Percentiles rank a stretch among this genome's conserved stretches.
phyloP scores from a whole-genome alignment of 2,888 invertebrate genomes.

The Strigamia crassipes region DNA sequence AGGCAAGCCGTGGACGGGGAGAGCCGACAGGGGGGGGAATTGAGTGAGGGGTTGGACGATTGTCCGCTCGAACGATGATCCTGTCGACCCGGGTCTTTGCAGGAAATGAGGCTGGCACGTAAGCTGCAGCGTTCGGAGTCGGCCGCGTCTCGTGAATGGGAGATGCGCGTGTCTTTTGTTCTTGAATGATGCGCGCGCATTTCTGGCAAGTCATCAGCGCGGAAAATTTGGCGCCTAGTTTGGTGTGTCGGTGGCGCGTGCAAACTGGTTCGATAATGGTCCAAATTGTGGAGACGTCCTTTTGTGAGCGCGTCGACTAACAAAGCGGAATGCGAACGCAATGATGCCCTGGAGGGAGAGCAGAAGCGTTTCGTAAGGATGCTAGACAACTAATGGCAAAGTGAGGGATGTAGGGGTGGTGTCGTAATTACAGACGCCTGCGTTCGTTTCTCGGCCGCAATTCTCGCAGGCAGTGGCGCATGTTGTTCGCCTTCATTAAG shows the following conservation, averaged over 20 bases:
- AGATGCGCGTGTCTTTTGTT: constrained; percentile 38
- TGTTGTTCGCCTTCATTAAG: constrained; percentile 40
- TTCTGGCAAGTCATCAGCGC: constrained; percentile 40
- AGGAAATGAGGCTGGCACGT: constrained; percentile 37
- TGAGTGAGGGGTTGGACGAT: constrained; percentile 1
- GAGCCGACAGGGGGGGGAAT: not conserved
- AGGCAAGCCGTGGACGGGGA: not conserved
- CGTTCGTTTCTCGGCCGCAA: constrained; percentile 38
- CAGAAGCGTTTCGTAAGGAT: constrained; percentile 37
- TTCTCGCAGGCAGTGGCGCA: constrained; percentile 42
- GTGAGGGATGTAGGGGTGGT: constrained; percentile 30
- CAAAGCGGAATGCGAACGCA: constrained; percentile 40
- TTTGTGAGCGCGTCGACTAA: constrained; percentile 42
- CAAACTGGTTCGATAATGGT: constrained; percentile 42
- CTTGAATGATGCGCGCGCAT: constrained; percentile 39
- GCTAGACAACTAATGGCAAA: constrained; percentile 31
- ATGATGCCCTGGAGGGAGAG: constrained; percentile 38
- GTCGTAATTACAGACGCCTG: constrained; percentile 40
- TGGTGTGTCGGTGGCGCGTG: constrained; percentile 32
- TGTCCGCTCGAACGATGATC: constrained; percentile 40
- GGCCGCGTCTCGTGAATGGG: not conserved
- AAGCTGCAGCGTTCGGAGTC: not conserved
- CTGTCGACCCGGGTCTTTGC: constrained; percentile 2
- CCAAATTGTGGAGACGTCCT: constrained; percentile 33
- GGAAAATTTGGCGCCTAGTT: constrained; percentile 40